Base-by-base conservation (phyloP, 1,140 invertebrate genomes). In the Telenomus remus region DNA sequence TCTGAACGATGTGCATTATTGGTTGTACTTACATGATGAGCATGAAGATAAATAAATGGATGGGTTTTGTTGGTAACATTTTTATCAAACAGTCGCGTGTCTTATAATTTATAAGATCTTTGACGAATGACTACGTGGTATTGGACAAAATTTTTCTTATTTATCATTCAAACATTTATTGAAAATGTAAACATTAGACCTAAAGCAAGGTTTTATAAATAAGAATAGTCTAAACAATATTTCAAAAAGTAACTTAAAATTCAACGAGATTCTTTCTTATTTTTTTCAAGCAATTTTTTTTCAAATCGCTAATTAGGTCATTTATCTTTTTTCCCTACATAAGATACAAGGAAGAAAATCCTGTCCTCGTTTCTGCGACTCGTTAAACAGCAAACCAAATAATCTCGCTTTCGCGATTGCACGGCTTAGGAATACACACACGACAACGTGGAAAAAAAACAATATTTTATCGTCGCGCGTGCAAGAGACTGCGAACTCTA, bases 401-500 rank as follows among this genome's bases (percentile, higher is more conserved):
- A 64, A 64, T 72, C 69, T 34, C 14, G 56, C 47, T 73, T 37
- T 56, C 57, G 65, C 80, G 80, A 71, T 61, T 42, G 55, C 34
- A 51, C 39, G n/a, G n/a, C n/a, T n/a, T n/a, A n/a, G n/a, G 39
- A 47, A 16, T 53, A 48, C 27, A 64, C 73, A 66, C 61, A 49
- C 69, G 63, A 56, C 44, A 70, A 64, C 53, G 48, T 51, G 75
- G 65, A n/a, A n/a, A 68, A 80, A 76, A 76, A 61, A 76, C 69
- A 80, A 80, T 83, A 80, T 72, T 78, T 81, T 79, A 77, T 82
- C 75, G 76, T 69, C 77, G 80, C 81, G 80, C 77, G 80, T 81
- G 76, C 78, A 70, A 64, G 50, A 76, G 65, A 76, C 73, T 76
- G n/a, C n/a, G 54, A 39, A 78, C 74, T 72, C 76, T 73, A 81